Percentiles rank a stretch among this genome's conserved stretches.
These are phyloP conservation scores for Ceyx margarethae DNA, from an alignment of 2,113 vertebrate genomes.

Conservation along the genomic window DNA sequence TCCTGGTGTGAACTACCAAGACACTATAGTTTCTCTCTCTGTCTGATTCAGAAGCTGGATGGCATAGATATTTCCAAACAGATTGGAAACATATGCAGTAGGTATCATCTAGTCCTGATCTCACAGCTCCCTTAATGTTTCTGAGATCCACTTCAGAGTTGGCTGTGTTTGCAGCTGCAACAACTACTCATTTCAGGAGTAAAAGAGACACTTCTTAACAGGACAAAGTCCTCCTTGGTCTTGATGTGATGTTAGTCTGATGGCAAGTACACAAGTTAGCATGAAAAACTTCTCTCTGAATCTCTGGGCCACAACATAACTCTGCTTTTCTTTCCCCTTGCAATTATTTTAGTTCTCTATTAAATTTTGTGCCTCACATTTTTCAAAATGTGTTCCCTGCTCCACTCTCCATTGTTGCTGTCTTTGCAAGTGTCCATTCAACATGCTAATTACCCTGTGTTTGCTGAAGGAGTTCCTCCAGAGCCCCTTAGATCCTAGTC, in stretches of 20 bases:
- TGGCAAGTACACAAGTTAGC: background rate
- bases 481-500: background rate
- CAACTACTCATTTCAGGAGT: background rate
- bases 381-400: background rate
- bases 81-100: background rate
- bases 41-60: background rate
- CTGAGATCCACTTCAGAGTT: background rate
- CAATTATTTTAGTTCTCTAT: background rate
- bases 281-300: background rate
- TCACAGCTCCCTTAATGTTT: background rate
- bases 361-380: background rate
- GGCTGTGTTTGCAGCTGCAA: background rate
- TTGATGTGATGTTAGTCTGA: background rate
- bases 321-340: background rate
- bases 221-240: background rate
- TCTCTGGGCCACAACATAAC: fast-evolving
- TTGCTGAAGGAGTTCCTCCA: slow-evolving; percentile 22
- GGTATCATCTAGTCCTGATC: background rate
- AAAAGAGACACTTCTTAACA: background rate
- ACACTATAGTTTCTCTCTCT: background rate
- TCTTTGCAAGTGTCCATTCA: slow-evolving; percentile 4
- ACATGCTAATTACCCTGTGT: background rate
- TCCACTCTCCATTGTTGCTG: background rate
- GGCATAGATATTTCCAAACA: background rate
- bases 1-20: background rate